These are phyloP conservation scores for Teleogryllus occipitalis DNA, from an alignment of 1,140 invertebrate genomes.

Conservation along the genomic window DNA sequence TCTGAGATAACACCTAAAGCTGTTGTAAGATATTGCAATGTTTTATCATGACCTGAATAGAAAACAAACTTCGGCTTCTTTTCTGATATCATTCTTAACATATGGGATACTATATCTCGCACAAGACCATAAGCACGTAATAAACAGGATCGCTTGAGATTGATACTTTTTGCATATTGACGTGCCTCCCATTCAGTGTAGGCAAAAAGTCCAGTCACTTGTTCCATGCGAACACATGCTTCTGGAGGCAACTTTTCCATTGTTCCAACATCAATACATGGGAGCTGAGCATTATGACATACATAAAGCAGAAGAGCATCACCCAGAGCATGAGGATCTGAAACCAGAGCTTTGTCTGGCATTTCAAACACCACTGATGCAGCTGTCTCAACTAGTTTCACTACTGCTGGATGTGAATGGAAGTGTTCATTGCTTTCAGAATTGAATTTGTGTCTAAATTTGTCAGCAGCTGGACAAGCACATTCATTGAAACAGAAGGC, in stretches of 20 bases:
- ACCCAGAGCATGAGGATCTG: slow-evolving; percentile 59
- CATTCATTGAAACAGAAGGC: slow-evolving; percentile 79
- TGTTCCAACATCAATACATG: slow-evolving; percentile 46
- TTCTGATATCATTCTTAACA: slow-evolving; percentile 68
- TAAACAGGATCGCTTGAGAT: slow-evolving; percentile 56
- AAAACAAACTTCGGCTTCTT: slow-evolving; percentile 70
- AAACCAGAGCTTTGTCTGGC: slow-evolving; percentile 46
- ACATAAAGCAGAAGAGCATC: slow-evolving; percentile 74
- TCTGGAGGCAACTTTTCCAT: slow-evolving; percentile 20
- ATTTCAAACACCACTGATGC: slow-evolving; percentile 54
- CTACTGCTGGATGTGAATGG: slow-evolving; percentile 57
- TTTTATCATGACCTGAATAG: slow-evolving; percentile 88
- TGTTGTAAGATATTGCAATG: slow-evolving; percentile 69
- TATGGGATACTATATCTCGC: slow-evolving; percentile 65
- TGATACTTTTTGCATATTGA: slow-evolving; percentile 53
- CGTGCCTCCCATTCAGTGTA: slow-evolving; percentile 67
- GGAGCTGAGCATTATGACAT: slow-evolving; percentile 71
- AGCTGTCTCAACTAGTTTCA: slow-evolving; percentile 52
- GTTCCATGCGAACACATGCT: slow-evolving; percentile 51
- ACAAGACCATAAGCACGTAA: slow-evolving; percentile 67
- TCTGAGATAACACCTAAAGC: slow-evolving; percentile 61
- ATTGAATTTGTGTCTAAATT: slow-evolving; percentile 44
- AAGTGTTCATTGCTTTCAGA: slow-evolving; percentile 43
- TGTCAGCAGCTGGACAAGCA: slow-evolving; percentile 64
- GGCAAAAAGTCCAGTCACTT: slow-evolving; percentile 62